Percentiles rank a stretch among this genome's conserved stretches.
Conservation (phyloP, 1,140 invertebrate species). For the Octopus sinensis region DNA sequence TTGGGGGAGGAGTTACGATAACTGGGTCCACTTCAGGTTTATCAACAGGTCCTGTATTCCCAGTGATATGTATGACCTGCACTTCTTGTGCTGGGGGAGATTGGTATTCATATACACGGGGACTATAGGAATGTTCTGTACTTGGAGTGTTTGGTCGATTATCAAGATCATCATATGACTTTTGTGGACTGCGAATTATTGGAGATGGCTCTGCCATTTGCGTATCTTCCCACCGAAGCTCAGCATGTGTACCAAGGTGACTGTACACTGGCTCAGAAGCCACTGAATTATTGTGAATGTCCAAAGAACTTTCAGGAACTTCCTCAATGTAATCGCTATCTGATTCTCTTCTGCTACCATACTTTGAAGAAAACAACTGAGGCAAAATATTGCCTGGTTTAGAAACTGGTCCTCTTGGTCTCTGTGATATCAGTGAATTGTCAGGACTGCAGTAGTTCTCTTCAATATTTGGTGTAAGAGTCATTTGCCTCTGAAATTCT, state of each 20-base stretch:
- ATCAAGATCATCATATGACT: not conserved
- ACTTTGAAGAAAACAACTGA: constrained; percentile 34
- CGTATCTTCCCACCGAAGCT: constrained; percentile 25
- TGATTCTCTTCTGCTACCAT: constrained; percentile 40
- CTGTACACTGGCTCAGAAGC: constrained; percentile 36
- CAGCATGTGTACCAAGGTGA: constrained; percentile 20
- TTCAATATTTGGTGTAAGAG: constrained; percentile 16
- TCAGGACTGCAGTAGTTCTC: not conserved
- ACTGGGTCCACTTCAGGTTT: not conserved
- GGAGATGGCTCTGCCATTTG: constrained; percentile 30
- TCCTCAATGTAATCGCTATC: constrained; percentile 30
- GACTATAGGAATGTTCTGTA: constrained; percentile 13
- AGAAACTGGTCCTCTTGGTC: not conserved
- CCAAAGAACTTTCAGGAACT: constrained; percentile 15
- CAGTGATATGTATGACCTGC: not conserved
- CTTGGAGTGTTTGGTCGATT: constrained; percentile 1
- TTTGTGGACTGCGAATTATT: constrained; percentile 28
- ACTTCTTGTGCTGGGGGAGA: too few species aligned
- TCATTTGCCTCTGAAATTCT: constrained; percentile 20
- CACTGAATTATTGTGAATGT: constrained; percentile 23
- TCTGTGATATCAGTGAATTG: constrained; percentile 10
- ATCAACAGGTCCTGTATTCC: not conserved
- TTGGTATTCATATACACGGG: not conserved
- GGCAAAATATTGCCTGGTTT: constrained; percentile 21
- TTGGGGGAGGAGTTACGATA: constrained; percentile 13